Conservation (phyloP, 1,140 invertebrate genomes). For the Drosophila melanogaster region Release_6_plus_ISO1_MT NC_004354.4:7783001-7783500, state of each 20-base stretch:
- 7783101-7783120: slow-evolving; percentile 35
- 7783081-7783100: slow-evolving; percentile 1
- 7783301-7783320: too few species aligned
- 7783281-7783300: too few species aligned
- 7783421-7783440: background rate
- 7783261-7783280: background rate
- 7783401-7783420: background rate
- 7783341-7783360: too few species aligned
- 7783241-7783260: too few species aligned
- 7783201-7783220: too few species aligned
- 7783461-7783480: slow-evolving; percentile 40
- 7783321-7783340: background rate
- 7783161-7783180: slow-evolving; percentile 46
- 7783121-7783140: slow-evolving; percentile 45
- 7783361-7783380: too few species aligned
- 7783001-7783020: slow-evolving; percentile 42
- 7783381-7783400: background rate
- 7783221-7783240: too few species aligned
- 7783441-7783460: background rate
- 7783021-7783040: slow-evolving; percentile 29
- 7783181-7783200: slow-evolving; percentile 44
- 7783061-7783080: background rate
- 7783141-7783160: slow-evolving; percentile 64
- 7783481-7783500: slow-evolving; percentile 54
- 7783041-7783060: background rate